These are phyloP conservation scores for Eulemur mongoz DNA, from an alignment of 2,797 vertebrate genomes.

Conservation along the genomic window DNA sequence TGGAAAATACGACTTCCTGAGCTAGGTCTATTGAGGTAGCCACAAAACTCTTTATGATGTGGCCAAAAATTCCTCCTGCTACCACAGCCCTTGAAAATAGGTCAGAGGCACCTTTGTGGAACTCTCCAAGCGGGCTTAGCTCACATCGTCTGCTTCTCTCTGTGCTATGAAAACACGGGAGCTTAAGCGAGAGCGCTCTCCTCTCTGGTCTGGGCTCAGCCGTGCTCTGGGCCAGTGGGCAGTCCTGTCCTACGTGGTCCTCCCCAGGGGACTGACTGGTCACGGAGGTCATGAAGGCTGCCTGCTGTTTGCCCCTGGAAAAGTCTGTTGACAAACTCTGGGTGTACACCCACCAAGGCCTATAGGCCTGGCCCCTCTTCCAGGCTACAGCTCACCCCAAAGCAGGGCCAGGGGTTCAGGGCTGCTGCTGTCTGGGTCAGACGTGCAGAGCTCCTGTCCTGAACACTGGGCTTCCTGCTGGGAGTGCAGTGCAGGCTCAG, in stretches of 20 bases:
- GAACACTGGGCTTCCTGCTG: background rate
- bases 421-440: background rate
- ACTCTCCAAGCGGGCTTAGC: slow-evolving; percentile 52
- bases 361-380: background rate
- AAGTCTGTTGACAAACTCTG: background rate
- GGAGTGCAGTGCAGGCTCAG: background rate
- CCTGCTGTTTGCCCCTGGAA: background rate
- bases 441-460: background rate
- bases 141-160: background rate
- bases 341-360: background rate
- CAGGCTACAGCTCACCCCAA: background rate
- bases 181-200: background rate
- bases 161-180: background rate
- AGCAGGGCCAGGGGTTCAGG: background rate
- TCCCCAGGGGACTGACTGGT: background rate
- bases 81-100: slow-evolving; percentile 72
- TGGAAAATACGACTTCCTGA: slow-evolving; percentile 78
- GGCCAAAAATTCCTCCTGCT: slow-evolving; percentile 69
- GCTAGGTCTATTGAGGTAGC: slow-evolving; percentile 55
- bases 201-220: background rate
- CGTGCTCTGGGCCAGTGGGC: background rate
- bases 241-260: background rate
- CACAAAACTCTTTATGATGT: slow-evolving; percentile 75
- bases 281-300: background rate
- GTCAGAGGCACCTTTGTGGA: slow-evolving; percentile 67